Conservation (phyloP, 2,797 vertebrate species). For the Neopelma chrysocephalum region DNA sequence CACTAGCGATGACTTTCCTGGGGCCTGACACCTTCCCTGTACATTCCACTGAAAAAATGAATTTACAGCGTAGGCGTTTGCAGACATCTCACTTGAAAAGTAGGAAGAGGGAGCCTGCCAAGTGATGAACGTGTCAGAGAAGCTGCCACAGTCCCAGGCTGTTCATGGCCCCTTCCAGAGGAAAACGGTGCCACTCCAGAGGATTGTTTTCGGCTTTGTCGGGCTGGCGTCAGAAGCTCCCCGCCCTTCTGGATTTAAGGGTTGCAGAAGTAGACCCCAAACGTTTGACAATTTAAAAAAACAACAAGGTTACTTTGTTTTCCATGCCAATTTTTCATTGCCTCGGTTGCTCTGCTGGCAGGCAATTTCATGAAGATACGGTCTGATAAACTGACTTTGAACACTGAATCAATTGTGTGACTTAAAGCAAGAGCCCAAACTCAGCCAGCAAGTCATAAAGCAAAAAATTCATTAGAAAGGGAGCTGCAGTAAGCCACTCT, state of each 20-base stretch:
- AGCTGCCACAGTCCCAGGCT: not conserved
- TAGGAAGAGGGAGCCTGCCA: not conserved
- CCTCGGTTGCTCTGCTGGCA: constrained; percentile 15
- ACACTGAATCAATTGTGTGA: constrained; percentile 57
- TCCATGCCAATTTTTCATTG: constrained; percentile 41
- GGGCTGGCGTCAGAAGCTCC: not conserved
- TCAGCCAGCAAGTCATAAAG: constrained; percentile 52
- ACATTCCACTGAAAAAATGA: not conserved
- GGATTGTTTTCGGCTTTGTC: not conserved
- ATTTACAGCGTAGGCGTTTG: not conserved
- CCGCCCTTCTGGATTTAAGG: not conserved
- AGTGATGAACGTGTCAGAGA: rapidly evolving
- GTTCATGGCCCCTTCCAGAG: not conserved
- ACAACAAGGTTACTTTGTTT: constrained; percentile 36
- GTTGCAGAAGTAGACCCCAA: not conserved
- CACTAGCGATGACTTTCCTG: not conserved
- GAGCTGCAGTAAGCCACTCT: constrained; percentile 5
- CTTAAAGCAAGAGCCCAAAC: constrained; percentile 46
- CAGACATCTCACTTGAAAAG: not conserved
- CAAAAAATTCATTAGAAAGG: constrained; percentile 54
- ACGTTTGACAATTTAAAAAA: not conserved
- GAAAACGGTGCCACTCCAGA: not conserved
- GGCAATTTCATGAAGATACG: constrained; percentile 49
- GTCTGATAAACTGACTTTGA: constrained; percentile 60
- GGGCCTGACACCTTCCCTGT: not conserved